Base-by-base conservation (phyloP, 2,797 vertebrate genomes). In the Ptychadena robeensis region DNA sequence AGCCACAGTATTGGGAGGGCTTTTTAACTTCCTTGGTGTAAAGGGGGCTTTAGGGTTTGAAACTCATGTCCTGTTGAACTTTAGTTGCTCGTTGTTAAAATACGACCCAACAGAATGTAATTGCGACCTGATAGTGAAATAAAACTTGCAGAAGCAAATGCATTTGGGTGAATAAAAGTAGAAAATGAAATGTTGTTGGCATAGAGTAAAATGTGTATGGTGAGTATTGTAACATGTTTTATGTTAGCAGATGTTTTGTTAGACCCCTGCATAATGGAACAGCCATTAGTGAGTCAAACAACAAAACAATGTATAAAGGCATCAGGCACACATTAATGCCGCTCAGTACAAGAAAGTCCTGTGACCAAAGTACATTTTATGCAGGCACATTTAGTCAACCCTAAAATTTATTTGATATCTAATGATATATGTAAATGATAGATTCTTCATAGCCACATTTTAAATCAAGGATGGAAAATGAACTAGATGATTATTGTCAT, bases 391-490 rank as follows among this genome's bases (percentile, higher is more conserved):
- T 74, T 69, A 15, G 8, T 57, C 40, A 75, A 65, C 27, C 37
- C 64, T 27, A 22, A 76, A n/a, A 76, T 70, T n/a, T 82, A 70
- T 70, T 67, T 44, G 38, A 64, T 70, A 76, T 37, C 59, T 63
- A 67, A n/a, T 75, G 63, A 74, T 73, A 37, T 66, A 37, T 53
- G 48, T 74, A 57, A 68, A 28, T 66, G 65, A 74, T 38, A 35
- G 38, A 68, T 70, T 48, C 32, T 59, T 82, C n/a, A 11, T 76
- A 71, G 59, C 73, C 35, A 71, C 61, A 48, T 69, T 82, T 70
- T 82, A 82, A 64, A 69, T 67, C 31, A 82, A 75, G 32, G 74
- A 38, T 81, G 40, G 40, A 81, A 81, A 70, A 76, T 82, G 74
- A 69, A 74, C 53, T 64, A 77, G 57, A 75, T 76, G 40, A 69